Conservation (phyloP, 2,797 vertebrate species). For the Halcyon badia region DNA sequence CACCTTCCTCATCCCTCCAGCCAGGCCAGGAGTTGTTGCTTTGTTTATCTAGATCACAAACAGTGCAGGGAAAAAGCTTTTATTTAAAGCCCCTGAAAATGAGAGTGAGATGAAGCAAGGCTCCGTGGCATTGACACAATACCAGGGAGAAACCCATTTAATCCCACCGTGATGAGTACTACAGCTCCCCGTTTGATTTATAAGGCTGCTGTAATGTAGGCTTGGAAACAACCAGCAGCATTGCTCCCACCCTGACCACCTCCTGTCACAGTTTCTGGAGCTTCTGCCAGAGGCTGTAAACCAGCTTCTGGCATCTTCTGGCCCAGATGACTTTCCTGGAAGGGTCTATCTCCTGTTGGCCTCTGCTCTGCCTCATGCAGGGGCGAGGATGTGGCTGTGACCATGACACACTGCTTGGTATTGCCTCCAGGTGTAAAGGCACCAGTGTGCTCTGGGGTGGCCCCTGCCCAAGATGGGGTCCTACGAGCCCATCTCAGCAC, state of each 20-base stretch:
- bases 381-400: background rate
- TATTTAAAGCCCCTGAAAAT: constrained; percentile 4
- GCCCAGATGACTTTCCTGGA: background rate
- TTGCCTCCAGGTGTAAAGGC: background rate
- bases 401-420: rapidly evolving
- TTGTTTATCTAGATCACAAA: background rate
- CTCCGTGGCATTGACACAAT: background rate
- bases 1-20: background rate
- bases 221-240: background rate
- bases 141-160: background rate
- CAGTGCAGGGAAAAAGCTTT: background rate
- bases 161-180: background rate
- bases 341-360: background rate
- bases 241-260: background rate
- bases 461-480: background rate
- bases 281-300: background rate
- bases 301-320: background rate
- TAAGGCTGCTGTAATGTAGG: background rate
- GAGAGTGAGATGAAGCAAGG: background rate
- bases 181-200: constrained; percentile 4
- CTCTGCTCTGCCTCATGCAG: background rate
- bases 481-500: background rate
- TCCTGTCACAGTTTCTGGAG: background rate
- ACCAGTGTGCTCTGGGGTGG: background rate
- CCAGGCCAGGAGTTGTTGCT: background rate